Percentiles rank a stretch among this genome's conserved stretches.
phyloP scores from a whole-genome alignment of 2,797 vertebrate species.

The Mycteria americana region DNA sequence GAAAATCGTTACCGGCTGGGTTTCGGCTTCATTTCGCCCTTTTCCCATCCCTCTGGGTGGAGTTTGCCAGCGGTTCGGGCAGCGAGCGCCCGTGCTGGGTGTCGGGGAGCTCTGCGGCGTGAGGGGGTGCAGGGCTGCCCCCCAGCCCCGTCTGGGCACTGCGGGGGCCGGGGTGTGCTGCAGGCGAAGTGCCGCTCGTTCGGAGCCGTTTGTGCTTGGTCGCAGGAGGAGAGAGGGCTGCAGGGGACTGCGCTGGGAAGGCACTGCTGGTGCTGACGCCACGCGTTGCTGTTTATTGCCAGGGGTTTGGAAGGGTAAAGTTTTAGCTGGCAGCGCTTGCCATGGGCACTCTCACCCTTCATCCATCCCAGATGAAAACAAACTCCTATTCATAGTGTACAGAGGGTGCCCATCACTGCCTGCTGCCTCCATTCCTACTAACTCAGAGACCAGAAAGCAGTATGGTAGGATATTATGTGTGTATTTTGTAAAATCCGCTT shows the following conservation, averaged over 20 bases:
- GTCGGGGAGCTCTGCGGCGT: not conserved
- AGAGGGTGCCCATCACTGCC: not conserved
- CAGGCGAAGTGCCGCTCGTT: not conserved
- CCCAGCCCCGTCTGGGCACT: not conserved
- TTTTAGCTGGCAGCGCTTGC: not conserved
- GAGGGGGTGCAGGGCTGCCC: not conserved
- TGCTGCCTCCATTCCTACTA: not conserved
- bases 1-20: not conserved
- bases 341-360: fast-evolving
- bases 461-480: not conserved
- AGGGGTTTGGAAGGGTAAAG: not conserved
- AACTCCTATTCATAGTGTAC: not conserved
- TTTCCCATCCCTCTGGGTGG: not conserved
- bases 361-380: not conserved
- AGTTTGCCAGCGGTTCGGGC: fast-evolving
- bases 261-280: not conserved
- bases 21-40: not conserved
- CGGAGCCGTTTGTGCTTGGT: fast-evolving
- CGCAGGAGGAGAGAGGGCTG: fast-evolving
- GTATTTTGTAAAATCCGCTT: not conserved
- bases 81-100: fast-evolving
- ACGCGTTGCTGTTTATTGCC: not conserved
- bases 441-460: not conserved
- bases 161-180: fast-evolving
- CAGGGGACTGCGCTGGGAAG: not conserved